Base-by-base conservation (phyloP, 2,888 invertebrate species). In the Lepeophtheirus nordmannii region DNA sequence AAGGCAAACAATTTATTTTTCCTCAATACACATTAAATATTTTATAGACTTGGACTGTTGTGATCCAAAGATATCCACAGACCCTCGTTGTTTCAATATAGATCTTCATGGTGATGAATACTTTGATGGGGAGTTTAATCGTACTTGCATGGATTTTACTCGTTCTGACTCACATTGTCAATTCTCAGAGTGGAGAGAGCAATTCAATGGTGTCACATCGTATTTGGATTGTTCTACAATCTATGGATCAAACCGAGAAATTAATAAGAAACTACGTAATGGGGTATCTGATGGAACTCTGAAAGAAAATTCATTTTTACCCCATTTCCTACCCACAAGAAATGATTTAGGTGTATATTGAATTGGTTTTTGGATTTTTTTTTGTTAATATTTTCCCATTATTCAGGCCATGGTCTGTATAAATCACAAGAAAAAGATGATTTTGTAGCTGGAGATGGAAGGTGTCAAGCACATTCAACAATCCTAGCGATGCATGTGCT, bases 401-500 rank as follows among this genome's bases (percentile, higher is more conserved):
- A 30, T 30, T 30, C 30, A 30, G 30, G 30, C 3, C 30, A 30
- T 5, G 7, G 30, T 30, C 8, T 61, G 20, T 46, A 63, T 56
- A 53, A 63, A 22, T 23, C 46, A 20, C 46, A 63, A 30, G 56
- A 11, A 30, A 20, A 20, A n/a, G 56, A 56, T 10, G 63, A 63
- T 37, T 63, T 63, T 53, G 37, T 63, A 14, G 53, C 63, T 8
- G 68, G 68, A 23, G 68, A 68, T 40, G 14, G 38, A 30, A 56
- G 68, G n/a, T 62, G 37, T 46, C 62, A 62, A 17, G 39, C 63
- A 20, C 67, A 68, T 14, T 53, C 67, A 14, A 67, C 67, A 14
- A 23, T 68, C n/a, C 59, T 67, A 10, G 59, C 67, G 14, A 39
- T 68, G 11, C 67, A 68, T 40, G 57, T 46, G 14, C 22, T 68